A percentile compares a stretch with the other conserved stretches of the same genome.
These are phyloP conservation scores for Polydesmus complanatus DNA, from an alignment of 2,888 invertebrate genomes.

Conservation along the genomic window DNA sequence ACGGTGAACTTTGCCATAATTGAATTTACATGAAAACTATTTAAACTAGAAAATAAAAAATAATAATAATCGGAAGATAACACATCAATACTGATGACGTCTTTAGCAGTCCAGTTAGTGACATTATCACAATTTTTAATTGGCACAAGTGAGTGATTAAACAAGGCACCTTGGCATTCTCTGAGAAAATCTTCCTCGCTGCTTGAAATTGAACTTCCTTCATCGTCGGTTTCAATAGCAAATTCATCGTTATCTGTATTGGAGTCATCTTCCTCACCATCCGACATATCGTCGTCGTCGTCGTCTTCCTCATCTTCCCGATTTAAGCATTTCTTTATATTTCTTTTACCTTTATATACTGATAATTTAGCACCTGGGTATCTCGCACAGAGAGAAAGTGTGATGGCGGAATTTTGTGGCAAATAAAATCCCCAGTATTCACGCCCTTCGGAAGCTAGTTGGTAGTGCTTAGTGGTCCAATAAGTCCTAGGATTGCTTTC, in stretches of 20 bases:
- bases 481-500: slow-evolving; percentile 44
- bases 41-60: slow-evolving; percentile 68
- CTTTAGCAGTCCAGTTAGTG: slow-evolving; percentile 17
- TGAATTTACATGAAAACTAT: slow-evolving; percentile 49
- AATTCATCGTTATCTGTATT: slow-evolving; percentile 15
- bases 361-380: slow-evolving; percentile 14
- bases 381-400: slow-evolving; percentile 54
- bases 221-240: slow-evolving; percentile 20
- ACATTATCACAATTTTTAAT: slow-evolving; percentile 40
- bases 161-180: slow-evolving; percentile 45
- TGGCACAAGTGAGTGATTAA: slow-evolving; percentile 55
- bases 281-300: slow-evolving; percentile 4
- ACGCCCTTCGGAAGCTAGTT: slow-evolving; percentile 62
- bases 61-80: slow-evolving; percentile 65
- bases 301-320: slow-evolving; percentile 15
- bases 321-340: slow-evolving; percentile 11
- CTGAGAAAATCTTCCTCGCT: slow-evolving; percentile 60
- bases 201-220: slow-evolving; percentile 60
- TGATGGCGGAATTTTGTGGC: slow-evolving; percentile 55
- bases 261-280: slow-evolving; percentile 7
- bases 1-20: slow-evolving; percentile 53
- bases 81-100: slow-evolving; percentile 39
- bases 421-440: slow-evolving; percentile 74
- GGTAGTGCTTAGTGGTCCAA: slow-evolving; percentile 53
- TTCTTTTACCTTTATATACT: slow-evolving; percentile 16